Evolutionary conservation across 2,113 vertebrate species (phyloP), one percentile per base, ranked within the genome.

Genomic region (Lophura nycthemera): DNA sequence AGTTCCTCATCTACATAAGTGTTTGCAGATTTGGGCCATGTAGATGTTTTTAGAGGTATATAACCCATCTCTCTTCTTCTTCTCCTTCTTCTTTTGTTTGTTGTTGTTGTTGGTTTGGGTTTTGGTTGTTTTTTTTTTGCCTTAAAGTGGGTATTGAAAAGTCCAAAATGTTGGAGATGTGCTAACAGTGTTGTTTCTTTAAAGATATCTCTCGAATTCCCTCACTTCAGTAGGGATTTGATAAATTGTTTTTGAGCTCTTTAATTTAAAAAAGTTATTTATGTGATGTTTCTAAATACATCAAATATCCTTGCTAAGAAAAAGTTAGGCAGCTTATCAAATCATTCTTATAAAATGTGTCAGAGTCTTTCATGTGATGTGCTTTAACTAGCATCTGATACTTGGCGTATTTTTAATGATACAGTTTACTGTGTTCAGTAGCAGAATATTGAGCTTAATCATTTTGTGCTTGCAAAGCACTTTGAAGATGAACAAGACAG

Each of bases 1-100:
- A 96, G 95, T 96, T 96, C 85, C 73, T 97, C 91, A 95, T 92
- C 96, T 95, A 32, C 94, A 86, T 96, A 97, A 97, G 92, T 93
- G 90, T 64, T 95, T 96, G 89, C 93, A 96, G 94, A 84, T 95
- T 94, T 95, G 73, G 66, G 82, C 73, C 20, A 0, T 65, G 72
- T 34, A 34, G 54, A 63, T 89, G 27, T 74, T 91, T 93, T 83
- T 45, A 80, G 90, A 90, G 67, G 79, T 77, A 67, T 13, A 60
- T 81, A 56, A 86, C 25, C 61, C 90, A 52, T 17, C 60, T 87
- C 8, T 75, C 3, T 4, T 78, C 65, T 52, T 18, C 61, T n/a
- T 66, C 60, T 30, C 48, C 61, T 69, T 77, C 12, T 65, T 30
- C 59, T 60, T 27, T 45, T 71, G 13, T 42, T 42, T 42, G 14